Conservation (phyloP, 2,113 vertebrate species). For the Myotis lucifugus region DNA sequence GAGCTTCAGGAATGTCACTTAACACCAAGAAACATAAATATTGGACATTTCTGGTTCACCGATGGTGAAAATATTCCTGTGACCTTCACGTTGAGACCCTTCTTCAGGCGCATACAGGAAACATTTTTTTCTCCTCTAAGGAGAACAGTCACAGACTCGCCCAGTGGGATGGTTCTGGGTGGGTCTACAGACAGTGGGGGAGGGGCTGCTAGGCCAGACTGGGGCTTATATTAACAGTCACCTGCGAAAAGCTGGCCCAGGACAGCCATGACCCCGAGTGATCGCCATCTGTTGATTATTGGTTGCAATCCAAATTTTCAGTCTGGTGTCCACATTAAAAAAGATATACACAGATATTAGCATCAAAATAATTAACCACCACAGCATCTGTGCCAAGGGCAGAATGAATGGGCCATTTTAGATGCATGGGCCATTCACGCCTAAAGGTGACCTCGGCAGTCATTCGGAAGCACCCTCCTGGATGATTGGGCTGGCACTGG, state of each 20-base stretch:
- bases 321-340: constrained; percentile 67
- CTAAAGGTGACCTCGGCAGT: constrained; percentile 66
- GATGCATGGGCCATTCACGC: constrained; percentile 62
- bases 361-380: constrained; percentile 72
- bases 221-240: constrained; percentile 30
- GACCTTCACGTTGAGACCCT: not conserved
- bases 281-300: constrained; percentile 78
- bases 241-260: constrained; percentile 51
- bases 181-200: not conserved
- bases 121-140: not conserved
- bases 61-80: not conserved
- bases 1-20: constrained; percentile 21
- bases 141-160: not conserved
- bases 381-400: constrained; percentile 70
- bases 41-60: not conserved
- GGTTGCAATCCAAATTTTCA: constrained; percentile 70
- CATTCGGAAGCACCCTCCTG: not conserved
- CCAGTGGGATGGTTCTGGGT: not conserved
- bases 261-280: constrained; percentile 63
- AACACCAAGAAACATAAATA: not conserved
- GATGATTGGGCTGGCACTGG: not conserved
- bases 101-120: not conserved
- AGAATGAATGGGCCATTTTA: constrained; percentile 61
- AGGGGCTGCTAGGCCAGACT: not conserved
- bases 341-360: constrained; percentile 71